Evolutionary conservation across 23 tunicate species (phyloP).

Genomic region (Ascidia mentula): DNA sequence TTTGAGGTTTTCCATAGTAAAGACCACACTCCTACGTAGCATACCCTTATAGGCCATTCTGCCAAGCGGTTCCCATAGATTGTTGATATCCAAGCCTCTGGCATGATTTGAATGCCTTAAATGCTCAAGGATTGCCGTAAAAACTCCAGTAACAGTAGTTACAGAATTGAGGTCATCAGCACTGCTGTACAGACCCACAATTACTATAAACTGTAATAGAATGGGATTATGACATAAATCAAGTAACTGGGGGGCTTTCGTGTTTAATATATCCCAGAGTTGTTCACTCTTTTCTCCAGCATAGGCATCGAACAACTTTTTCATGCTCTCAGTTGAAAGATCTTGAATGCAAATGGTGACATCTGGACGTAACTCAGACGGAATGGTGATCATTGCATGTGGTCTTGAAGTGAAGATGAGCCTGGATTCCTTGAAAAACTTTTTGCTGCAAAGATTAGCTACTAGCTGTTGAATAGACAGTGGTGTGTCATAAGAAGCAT

Average conservation of each 20-base stretch:
- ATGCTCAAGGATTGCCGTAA: slow-evolving; percentile 14
- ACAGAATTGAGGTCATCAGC: neutral
- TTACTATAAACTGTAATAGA: slow-evolving; percentile 20
- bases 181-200: neutral
- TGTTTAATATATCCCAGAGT: slow-evolving; percentile 17
- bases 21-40: slow-evolving; percentile 1
- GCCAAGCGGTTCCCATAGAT: neutral
- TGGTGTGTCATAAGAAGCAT: neutral
- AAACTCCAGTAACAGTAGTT: slow-evolving; percentile 6
- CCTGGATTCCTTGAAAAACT: slow-evolving; percentile 7
- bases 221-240: slow-evolving; percentile 28
- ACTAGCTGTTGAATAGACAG: slow-evolving; percentile 4
- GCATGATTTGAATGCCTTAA: neutral
- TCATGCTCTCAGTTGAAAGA: slow-evolving; percentile 1
- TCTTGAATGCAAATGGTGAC: slow-evolving; percentile 11
- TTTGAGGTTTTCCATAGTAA: neutral
- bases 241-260: slow-evolving; percentile 24
- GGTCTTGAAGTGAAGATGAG: slow-evolving; percentile 34
- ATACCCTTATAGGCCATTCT: slow-evolving; percentile 18
- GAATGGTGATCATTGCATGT: slow-evolving; percentile 15
- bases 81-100: neutral
- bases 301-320: slow-evolving; percentile 3
- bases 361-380: slow-evolving; percentile 13
- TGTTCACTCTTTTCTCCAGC: slow-evolving; percentile 10
- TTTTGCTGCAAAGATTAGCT: slow-evolving; percentile 18